These are phyloP conservation scores for Mionectes macconnelli DNA, from an alignment of 2,113 vertebrate species.

Conservation along the genomic window DNA sequence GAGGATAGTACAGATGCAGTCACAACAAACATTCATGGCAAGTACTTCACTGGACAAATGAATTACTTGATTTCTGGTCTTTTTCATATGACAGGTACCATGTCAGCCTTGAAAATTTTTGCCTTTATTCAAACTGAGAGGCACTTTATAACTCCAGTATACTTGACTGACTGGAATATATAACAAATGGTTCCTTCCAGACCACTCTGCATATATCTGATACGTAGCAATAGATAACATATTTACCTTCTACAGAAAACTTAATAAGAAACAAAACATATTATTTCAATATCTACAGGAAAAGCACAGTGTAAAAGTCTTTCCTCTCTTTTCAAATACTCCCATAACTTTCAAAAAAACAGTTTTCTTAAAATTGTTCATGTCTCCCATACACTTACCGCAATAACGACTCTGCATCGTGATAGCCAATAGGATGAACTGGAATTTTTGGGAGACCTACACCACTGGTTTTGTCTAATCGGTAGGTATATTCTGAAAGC, in stretches of 20 bases:
- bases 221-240: fast-evolving
- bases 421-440: slow-evolving; percentile 91
- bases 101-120: neutral
- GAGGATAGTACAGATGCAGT: neutral
- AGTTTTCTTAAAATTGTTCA: neutral
- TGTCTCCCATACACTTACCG: slow-evolving; percentile 72
- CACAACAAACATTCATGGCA: neutral
- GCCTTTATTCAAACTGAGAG: neutral
- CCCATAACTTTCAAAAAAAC: neutral
- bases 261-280: neutral
- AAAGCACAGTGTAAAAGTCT: neutral
- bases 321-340: neutral
- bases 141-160: neutral
- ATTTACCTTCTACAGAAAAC: neutral
- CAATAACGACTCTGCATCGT: slow-evolving; percentile 83
- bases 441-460: slow-evolving; percentile 90
- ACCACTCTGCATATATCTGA: neutral
- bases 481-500: slow-evolving; percentile 84
- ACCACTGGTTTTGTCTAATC: slow-evolving; percentile 72
- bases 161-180: neutral
- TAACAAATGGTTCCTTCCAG: neutral
- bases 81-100: neutral
- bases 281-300: neutral
- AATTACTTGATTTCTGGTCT: neutral
- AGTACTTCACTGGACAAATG: neutral